Evolutionary conservation across 2,888 invertebrate genomes (phyloP).

Genomic region (Eupsilia transversa): DNA sequence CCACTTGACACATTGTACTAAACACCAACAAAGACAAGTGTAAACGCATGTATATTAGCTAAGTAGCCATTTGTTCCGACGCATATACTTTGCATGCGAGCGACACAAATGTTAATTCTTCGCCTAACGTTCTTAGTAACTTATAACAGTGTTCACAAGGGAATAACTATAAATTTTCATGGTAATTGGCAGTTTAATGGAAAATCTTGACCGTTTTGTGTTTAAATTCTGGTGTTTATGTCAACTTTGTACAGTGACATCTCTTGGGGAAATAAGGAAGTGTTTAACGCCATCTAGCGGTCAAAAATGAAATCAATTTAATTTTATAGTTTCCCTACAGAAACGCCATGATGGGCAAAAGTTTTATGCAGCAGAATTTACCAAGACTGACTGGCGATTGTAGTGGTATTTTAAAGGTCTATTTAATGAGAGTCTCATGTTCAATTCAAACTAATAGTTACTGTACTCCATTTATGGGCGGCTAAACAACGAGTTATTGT

Average conservation of each 20-base stretch:
- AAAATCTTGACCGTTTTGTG: conserved; percentile 30
- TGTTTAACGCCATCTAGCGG: conserved; percentile 40
- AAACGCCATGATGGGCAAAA: neutral
- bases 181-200: conserved; percentile 57
- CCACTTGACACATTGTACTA: conserved; percentile 22
- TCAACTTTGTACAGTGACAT: conserved; percentile 39
- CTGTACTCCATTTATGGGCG: no score
- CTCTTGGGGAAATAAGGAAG: conserved; percentile 29
- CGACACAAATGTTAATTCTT: conserved; percentile 56
- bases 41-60: conserved; percentile 39
- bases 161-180: conserved; percentile 60
- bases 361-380: neutral
- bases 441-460: neutral
- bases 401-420: neutral
- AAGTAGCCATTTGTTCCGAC: conserved; percentile 48
- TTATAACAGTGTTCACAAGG: conserved; percentile 57
- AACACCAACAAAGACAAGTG: conserved; percentile 38
- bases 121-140: conserved; percentile 54
- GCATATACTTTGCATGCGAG: conserved; percentile 49
- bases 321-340: neutral
- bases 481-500: no score
- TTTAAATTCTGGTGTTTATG: conserved; percentile 38
- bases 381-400: neutral
- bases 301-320: neutral
- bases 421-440: neutral